Evolutionary conservation across 2,888 invertebrate genomes (phyloP), one percentile per base, ranked within the genome.

Genomic region (Clitarchus hookeri): DNA sequence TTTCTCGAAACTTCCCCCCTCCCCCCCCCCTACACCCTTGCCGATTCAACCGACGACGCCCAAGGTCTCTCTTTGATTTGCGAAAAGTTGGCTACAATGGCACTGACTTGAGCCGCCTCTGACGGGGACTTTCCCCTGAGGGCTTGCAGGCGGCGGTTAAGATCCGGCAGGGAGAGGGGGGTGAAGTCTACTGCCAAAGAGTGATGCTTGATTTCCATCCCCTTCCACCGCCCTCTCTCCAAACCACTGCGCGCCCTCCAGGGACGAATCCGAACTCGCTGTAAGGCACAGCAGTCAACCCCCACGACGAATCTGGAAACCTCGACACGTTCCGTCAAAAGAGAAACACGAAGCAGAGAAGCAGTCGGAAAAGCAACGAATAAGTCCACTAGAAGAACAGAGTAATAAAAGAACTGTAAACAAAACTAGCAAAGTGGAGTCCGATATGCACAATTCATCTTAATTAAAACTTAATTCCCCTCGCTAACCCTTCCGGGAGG

Each of bases 71-170:
- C 8, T 82, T 82, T 82, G 82, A 82, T 82, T 82, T 82, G 82
- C 82, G 82, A 82, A 82, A 82, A 82, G 82, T 82, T 82, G 44
- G 82, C 82, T 82, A 82, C 82, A 82, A 82, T 82, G 82, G 82
- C 82, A 16, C 27, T 11, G 82, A 82, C 27, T 65, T 65, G 23
- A 19, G 65, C 65, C 65, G 8, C 13, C 65, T 8, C 65, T n/a
- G 65, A 65, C 65, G 65, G 23, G 65, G n/a, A 2, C 65, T 19
- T n/a, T 36, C 36, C 44, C 82, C 36, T 23, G 82, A 36, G 82
- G 82, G 44, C 82, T 44, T 23, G 82, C 27, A 82, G 82, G 82
- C 82, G 82, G 44, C n/a, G 82, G 82, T 82, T 44, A 82, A 44
- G 44, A 82, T n/a, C 82, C 27, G 82, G 23, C 2, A 44, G n/a